phyloP scores from a whole-genome alignment of 2,113 vertebrate genomes.

The Misgurnus mizolepis region DNA sequence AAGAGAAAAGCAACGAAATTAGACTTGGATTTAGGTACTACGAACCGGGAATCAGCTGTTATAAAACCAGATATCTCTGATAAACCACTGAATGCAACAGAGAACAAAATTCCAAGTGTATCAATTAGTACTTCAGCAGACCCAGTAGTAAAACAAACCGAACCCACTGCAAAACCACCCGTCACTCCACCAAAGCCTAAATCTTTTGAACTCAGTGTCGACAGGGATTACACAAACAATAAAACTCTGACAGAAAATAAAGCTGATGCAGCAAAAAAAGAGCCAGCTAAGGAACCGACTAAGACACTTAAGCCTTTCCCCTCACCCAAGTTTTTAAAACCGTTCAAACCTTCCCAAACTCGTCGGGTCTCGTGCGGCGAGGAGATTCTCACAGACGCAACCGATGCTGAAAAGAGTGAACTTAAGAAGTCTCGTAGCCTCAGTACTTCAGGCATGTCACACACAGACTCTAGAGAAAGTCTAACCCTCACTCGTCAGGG shows the following conservation, averaged over 20 bases:
- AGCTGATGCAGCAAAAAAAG: slow-evolving; percentile 68
- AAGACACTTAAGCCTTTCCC: slow-evolving; percentile 70
- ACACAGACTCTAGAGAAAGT: slow-evolving; percentile 69
- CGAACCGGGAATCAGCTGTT: slow-evolving; percentile 60
- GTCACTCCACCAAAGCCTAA: slow-evolving; percentile 59
- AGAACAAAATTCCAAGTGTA: slow-evolving; percentile 30
- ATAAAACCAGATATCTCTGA: slow-evolving; percentile 68
- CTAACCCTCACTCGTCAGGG: slow-evolving; percentile 66
- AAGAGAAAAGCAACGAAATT: slow-evolving; percentile 69
- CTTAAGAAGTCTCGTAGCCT: slow-evolving; percentile 73
- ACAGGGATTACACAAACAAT: slow-evolving; percentile 6
- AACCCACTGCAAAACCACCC: slow-evolving; percentile 61
- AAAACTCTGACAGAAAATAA: slow-evolving; percentile 55
- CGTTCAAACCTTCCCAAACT: slow-evolving; percentile 64
- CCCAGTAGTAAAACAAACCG: slow-evolving; percentile 50
- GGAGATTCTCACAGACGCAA: slow-evolving; percentile 69
- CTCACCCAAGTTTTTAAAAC: slow-evolving; percentile 75
- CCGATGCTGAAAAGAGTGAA: slow-evolving; percentile 81
- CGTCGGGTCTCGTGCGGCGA: slow-evolving; percentile 72
- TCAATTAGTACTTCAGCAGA: slow-evolving; percentile 36
- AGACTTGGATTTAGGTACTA: slow-evolving; percentile 55
- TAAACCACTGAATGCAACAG: slow-evolving; percentile 34
- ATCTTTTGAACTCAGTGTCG: slow-evolving; percentile 35
- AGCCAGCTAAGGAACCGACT: slow-evolving; percentile 57
- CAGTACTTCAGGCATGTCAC: slow-evolving; percentile 64